Evolutionary conservation across 2,113 vertebrate genomes (phyloP), one percentile per base, ranked within the genome.

Genomic region (Anolis sagrei): DNA sequence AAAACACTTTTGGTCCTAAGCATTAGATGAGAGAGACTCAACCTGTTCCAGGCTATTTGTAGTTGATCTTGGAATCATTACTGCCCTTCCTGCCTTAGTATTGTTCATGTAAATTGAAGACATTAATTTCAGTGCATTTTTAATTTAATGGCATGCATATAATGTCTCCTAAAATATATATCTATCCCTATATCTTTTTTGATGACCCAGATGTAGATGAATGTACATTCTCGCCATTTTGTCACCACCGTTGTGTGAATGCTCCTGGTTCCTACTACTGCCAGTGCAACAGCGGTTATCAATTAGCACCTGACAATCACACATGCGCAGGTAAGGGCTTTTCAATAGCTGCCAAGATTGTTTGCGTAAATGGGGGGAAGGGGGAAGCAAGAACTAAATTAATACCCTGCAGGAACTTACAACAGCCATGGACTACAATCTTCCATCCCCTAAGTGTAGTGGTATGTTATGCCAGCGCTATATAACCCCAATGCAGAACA

Each of bases 171-270:
- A 21, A 72, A 70, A 82, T 19, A 25, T 18, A 49, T 39, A 75
- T 62, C 27, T 68, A 39, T 84, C 14, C 18, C 14, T 58, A 58
- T 51, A 87, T 73, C 89, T 86, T 90, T 81, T 94, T 76, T 91
- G 74, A 36, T 85, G 79, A 85, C 86, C 44, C 93, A 99, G 98
- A 99, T 87, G 95, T 97, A 73, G 98, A 99, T 11, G 98, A 99
- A 93, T 99, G 98, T 79, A 81, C 95, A 5, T 86, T 97, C 76
- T 97, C 96, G 85, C 96, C 97, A 0, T 98, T 98, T 84, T 99
- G 98, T 96, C 98, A 98, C 94, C 98, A 99, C 87, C 95, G 96
- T 90, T 99, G 98, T 34, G 96, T 99, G 86, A 99, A 99, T 93
- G 97, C 97, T 0, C 97, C 95, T 14, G 98, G 98, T 70, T 99